Evolutionary conservation across 2,113 vertebrate species (phyloP), one percentile per base, ranked within the genome.

Genomic region (Hiodon tergisus): DNA sequence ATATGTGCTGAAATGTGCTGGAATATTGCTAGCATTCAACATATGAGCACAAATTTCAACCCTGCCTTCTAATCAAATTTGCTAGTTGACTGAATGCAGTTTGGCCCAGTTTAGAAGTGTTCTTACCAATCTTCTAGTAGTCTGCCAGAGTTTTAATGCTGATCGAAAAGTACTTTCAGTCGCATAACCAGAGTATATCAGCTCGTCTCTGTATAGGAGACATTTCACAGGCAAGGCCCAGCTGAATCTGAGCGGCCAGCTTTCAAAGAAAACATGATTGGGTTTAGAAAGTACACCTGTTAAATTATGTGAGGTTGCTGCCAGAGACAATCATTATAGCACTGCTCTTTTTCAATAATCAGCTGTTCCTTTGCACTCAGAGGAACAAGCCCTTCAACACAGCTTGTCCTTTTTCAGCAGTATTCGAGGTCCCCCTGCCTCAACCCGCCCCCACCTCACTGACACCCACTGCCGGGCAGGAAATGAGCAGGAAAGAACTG

Each of bases 401-500:
- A 52, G 3, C 8, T 4, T 59, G 8, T 4, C 14, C 17, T 66
- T 55, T 48, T 54, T 57, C 52, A 7, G 68, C 50, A 48, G 10
- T 48, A 69, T 60, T 11, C 61, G 57, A 46, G 48, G 47, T 31
- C 31, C 31, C 31, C 31, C 31, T 31, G 31, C 31, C n/a, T 46
- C 31, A 69, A 68, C 14, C 3, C 14, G 67, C 10, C 11, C 6
- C 59, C 61, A 60, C 6, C 7, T 61, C 8, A n/a, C 51, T 10
- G 4, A 9, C 17, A n/a, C 4, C 0, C 2, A 46, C 58, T 7
- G 67, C 4, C 10, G 58, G 31, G 60, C 74, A 76, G 54, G 63
- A 67, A 68, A 51, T 68, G 63, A 55, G 47, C 73, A 67, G 75
- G 68, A 71, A 76, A 54, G 7, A 71, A 48, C 16, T 58, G 17